Evolutionary conservation across 1,140 invertebrate genomes (phyloP), one percentile per base, ranked within the genome.

Genomic region (Linepithema humile): DNA sequence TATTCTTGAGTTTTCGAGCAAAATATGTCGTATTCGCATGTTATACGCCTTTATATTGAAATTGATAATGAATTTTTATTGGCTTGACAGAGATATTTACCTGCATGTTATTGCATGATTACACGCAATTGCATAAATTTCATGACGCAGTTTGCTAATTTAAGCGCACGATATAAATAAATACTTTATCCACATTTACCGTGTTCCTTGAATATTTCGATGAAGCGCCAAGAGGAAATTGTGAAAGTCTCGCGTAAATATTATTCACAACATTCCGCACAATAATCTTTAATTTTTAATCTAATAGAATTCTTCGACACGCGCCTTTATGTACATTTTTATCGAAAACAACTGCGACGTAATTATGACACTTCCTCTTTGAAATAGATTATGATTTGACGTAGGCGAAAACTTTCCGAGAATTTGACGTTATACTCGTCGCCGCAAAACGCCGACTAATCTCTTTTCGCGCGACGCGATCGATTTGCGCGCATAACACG

Each of bases 1-100:
- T 72, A 69, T 64, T 57, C 40, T 69, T 38, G 72, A 29, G 23
- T 78, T n/a, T 40, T 78, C n/a, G 86, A 82, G 78, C 38, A 82
- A 53, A 55, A 59, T 26, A 48, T 43, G 72, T 55, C 50, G 32
- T 65, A 35, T 53, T n/a, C n/a, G n/a, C n/a, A n/a, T 10, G 38
- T 55, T 43, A 57, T n/a, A 65, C 65, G 20, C 64, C 57, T 15
- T 26, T 10, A 48, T 48, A 43, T 23, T 38, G 26, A 86, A 32
- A 20, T 38, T 26, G 32, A 26, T 38, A 17, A 40, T 5, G 12
- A 20, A 12, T 60, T 82, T 80, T 40, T 62, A 32, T 26, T 12
- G 40, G 9, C 74, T 67, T 29, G 20, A 35, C 15, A 35, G n/a
- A 20, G 15, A 70, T 32, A 10, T 20, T 20, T 35, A 43, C 20